phyloP scores from a whole-genome alignment of 2,113 vertebrate genomes.

The Axis porcinus region DNA sequence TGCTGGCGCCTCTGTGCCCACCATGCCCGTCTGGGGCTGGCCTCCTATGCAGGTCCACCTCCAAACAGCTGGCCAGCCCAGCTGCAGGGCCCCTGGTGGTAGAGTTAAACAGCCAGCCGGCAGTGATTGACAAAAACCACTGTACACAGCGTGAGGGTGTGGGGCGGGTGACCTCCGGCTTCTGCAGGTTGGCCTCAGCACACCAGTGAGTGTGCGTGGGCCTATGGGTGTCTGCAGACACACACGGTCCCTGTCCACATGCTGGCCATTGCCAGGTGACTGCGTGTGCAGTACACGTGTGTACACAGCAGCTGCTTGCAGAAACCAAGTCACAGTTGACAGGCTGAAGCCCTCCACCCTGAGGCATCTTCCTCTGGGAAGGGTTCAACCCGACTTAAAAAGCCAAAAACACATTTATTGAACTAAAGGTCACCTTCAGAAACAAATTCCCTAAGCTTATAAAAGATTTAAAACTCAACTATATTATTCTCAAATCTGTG shows the following conservation, averaged over 20 bases:
- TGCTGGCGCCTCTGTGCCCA: neutral
- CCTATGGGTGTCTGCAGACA: accelerated
- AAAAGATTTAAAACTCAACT: neutral
- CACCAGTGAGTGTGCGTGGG: accelerated
- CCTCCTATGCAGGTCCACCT: neutral
- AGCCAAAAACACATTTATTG: neutral
- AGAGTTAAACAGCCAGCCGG: accelerated
- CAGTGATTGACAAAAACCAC: accelerated
- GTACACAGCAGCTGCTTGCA: neutral
- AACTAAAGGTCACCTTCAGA: neutral
- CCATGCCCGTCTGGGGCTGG: accelerated
- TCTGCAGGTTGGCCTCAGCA: neutral
- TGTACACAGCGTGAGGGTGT: accelerated
- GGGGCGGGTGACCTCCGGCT: accelerated
- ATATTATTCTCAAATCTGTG: neutral
- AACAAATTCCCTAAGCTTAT: neutral
- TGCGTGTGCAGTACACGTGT: accelerated
- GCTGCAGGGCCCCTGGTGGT: neutral
- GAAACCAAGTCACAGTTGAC: neutral
- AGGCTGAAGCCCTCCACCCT: neutral
- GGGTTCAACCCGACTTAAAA: neutral
- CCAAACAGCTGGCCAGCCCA: neutral
- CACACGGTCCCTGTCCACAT: neutral
- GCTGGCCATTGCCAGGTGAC: accelerated
- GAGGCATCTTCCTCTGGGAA: neutral